Percentiles rank a stretch among this genome's conserved stretches.
Evolutionary conservation across 2,888 invertebrate genomes (phyloP).

Genomic region (Perizoma affinitatum): DNA sequence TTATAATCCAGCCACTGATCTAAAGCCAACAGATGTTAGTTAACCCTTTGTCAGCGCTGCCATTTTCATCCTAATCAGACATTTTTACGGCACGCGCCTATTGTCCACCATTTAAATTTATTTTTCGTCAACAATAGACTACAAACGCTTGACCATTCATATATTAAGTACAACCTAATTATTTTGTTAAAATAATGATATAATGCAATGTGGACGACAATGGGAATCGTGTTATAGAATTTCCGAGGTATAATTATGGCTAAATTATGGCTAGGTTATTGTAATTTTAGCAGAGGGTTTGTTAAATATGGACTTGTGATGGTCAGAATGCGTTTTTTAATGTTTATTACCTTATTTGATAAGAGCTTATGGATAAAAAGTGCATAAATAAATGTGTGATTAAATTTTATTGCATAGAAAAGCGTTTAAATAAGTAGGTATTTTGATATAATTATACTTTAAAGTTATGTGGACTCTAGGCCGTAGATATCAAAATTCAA

Average conservation of each 20-base stretch:
- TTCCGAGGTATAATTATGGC: constrained; percentile 47
- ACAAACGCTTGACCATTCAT: constrained; percentile 62
- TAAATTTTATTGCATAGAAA: constrained; percentile 4
- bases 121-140: constrained; percentile 61
- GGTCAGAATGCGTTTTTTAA: constrained; percentile 26
- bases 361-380: constrained; percentile 25
- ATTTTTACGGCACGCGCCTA: constrained; percentile 63
- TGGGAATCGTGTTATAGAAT: constrained; percentile 51
- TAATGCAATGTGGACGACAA: constrained; percentile 51
- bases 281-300: constrained; percentile 29
- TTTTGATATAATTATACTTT: too few species aligned
- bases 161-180: constrained; percentile 66
- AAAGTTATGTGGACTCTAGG: too few species aligned
- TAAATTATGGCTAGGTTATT: constrained; percentile 33
- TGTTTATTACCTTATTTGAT: constrained; percentile 33
- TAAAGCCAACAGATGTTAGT: constrained; percentile 57
- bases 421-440: too few species aligned
- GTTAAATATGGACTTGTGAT: constrained; percentile 27
- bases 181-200: constrained; percentile 76
- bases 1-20: constrained; percentile 17
- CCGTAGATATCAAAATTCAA: too few species aligned
- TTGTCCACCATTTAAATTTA: constrained; percentile 63
- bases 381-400: constrained; percentile 13
- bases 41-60: constrained; percentile 51
- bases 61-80: constrained; percentile 57